These are phyloP conservation scores for Caenorhabditis becei DNA, from an alignment of 2,888 invertebrate genomes.

Conservation along the genomic window DNA sequence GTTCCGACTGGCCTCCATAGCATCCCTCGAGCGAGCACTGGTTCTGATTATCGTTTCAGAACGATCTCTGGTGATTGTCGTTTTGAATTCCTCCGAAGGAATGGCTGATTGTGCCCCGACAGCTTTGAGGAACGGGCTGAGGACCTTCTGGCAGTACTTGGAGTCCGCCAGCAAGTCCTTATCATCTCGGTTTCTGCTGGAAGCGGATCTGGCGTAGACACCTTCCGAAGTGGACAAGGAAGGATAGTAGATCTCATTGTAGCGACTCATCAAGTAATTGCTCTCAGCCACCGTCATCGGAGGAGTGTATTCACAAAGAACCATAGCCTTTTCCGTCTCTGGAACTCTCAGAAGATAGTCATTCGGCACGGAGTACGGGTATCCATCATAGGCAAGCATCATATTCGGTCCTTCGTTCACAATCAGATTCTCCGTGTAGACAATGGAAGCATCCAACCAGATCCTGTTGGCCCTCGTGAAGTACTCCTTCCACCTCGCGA, in stretches of 20 bases:
- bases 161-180: not conserved
- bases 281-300: conserved; percentile 6
- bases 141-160: not conserved
- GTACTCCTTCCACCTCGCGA: not conserved
- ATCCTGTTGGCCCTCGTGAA: not conserved
- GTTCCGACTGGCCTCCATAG: not conserved
- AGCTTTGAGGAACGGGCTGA: conserved; percentile 7
- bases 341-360: conserved; percentile 1
- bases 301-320: conserved; percentile 28
- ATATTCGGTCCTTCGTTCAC: conserved; percentile 3
- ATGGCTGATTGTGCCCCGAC: conserved; percentile 8
- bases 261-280: conserved; percentile 13
- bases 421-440: not conserved
- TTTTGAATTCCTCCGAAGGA: not conserved
- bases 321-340: conserved; percentile 17
- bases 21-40: conserved; percentile 8
- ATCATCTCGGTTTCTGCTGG: not conserved
- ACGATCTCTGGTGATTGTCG: not conserved
- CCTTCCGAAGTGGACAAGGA: not conserved
- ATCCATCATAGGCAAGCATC: conserved; percentile 14
- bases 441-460: conserved; percentile 13
- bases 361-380: not conserved
- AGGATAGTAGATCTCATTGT: conserved; percentile 24
- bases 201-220: conserved; percentile 9
- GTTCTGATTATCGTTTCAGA: conserved; percentile 5